Conservation (phyloP, 1,140 invertebrate species). For the Zaprionus africanus region DNA sequence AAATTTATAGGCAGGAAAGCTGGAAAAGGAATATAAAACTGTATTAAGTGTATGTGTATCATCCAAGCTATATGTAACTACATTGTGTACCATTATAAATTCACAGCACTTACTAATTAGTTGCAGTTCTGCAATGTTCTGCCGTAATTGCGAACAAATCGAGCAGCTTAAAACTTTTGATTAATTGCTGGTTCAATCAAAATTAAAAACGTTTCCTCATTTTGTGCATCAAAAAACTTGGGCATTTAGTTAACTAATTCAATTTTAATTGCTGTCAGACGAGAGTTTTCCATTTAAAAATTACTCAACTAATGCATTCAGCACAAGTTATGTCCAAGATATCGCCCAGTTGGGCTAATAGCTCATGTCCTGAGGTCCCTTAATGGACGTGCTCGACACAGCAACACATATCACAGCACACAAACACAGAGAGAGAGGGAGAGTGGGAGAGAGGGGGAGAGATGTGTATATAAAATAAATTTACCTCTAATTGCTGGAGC, state of each 20-base stretch:
- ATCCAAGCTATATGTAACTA: too few species aligned
- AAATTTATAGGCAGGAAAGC: background rate
- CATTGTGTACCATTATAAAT: too few species aligned
- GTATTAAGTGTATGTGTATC: too few species aligned
- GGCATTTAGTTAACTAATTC: background rate
- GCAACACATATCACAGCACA: background rate
- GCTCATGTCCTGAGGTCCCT: background rate
- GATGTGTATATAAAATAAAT: conserved; percentile 10
- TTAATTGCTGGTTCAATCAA: background rate
- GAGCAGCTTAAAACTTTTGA: background rate
- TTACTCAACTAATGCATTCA: background rate
- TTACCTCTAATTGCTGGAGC: conserved; percentile 21
- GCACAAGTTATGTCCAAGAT: background rate
- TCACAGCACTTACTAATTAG: too few species aligned
- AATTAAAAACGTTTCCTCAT: background rate
- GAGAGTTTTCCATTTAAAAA: background rate
- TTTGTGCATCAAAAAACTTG: background rate
- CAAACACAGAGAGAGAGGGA: background rate
- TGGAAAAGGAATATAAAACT: too few species aligned
- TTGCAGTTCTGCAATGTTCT: too few species aligned
- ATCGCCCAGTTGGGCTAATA: background rate
- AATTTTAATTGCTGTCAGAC: background rate
- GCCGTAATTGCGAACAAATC: background rate
- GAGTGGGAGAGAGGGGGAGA: background rate
- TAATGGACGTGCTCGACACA: background rate